A percentile compares a stretch with the other conserved stretches of the same genome.
These are phyloP conservation scores for Oscheius sp. DNA, from an alignment of 2,888 invertebrate genomes.

Conservation along the genomic window DNA sequence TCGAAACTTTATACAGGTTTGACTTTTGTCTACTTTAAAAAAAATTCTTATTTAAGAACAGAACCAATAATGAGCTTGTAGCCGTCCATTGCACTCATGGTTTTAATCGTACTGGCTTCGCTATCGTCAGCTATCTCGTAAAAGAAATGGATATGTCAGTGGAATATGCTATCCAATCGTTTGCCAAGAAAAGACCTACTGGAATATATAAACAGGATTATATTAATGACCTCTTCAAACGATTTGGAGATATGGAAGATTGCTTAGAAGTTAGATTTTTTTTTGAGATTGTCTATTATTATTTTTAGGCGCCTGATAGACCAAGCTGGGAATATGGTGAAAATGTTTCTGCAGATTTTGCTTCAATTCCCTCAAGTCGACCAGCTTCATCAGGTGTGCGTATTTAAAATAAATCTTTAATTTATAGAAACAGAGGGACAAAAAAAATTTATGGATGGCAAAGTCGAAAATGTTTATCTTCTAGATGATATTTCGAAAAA, in stretches of 20 bases:
- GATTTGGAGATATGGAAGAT: conserved; percentile 81
- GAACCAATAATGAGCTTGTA: conserved; percentile 57
- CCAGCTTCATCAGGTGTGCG: neutral
- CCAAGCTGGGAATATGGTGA: conserved; percentile 58
- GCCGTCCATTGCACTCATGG: conserved; percentile 96
- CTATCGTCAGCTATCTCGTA: conserved; percentile 89
- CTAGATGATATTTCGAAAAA: neutral
- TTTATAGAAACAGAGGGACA: neutral
- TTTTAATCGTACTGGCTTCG: conserved; percentile 95
- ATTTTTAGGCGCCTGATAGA: conserved; percentile 44
- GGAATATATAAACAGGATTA: conserved; percentile 98
- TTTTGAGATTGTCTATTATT: neutral
- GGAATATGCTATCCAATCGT: conserved; percentile 83
- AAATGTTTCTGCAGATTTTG: conserved; percentile 22
- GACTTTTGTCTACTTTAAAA: neutral
- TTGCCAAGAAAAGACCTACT: conserved; percentile 81
- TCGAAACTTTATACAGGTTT: conserved; percentile 75
- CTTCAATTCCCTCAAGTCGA: neutral
- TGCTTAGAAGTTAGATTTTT: conserved; percentile 33
- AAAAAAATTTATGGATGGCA: conserved; percentile 65
- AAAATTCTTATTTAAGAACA: conserved; percentile 26
- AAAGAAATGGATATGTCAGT: conserved; percentile 76
- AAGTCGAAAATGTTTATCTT: conserved; percentile 42
- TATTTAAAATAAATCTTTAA: no score
- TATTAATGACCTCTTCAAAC: conserved; percentile 83